Percentiles rank a stretch among this genome's conserved stretches.
Evolutionary conservation across 2,888 invertebrate genomes (phyloP).

Genomic region (Drosophila nigricruria): DNA sequence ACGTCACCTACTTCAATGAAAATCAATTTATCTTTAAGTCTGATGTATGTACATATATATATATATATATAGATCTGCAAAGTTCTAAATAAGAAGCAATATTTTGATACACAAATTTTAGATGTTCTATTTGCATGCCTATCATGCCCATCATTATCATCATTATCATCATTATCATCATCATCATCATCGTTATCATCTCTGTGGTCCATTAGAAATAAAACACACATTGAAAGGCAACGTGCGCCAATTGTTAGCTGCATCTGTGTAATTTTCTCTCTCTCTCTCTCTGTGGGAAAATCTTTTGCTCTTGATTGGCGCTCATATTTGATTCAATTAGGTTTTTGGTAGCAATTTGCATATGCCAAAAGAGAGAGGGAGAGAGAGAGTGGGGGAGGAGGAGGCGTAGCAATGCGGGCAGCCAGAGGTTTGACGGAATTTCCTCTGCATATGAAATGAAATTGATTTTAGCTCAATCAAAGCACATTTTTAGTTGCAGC

Average conservation of each 20-base stretch:
- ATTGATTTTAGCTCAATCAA: constrained; percentile 29
- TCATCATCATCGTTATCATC: constrained; percentile 7
- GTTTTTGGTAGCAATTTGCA: constrained; percentile 49
- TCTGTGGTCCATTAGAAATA: constrained; percentile 47
- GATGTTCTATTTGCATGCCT: constrained; percentile 13
- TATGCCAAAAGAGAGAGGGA: not conserved
- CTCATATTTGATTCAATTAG: constrained; percentile 63
- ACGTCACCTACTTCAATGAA: not conserved
- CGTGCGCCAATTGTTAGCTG: constrained; percentile 61
- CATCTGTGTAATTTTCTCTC: constrained; percentile 8
- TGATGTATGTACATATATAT: constrained; percentile 1
- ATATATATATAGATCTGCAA: not conserved
- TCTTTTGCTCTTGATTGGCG: constrained; percentile 66
- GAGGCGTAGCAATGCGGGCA: not conserved
- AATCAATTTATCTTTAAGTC: constrained; percentile 16
- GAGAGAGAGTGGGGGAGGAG: not conserved
- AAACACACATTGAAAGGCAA: constrained; percentile 50
- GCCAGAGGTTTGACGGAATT: not conserved
- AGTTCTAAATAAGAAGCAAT: constrained; percentile 4
- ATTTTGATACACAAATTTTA: constrained; percentile 33
- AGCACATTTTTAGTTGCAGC: constrained; percentile 18
- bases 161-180: constrained; percentile 7
- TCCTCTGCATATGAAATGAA: constrained; percentile 21
- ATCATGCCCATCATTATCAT: constrained; percentile 20
- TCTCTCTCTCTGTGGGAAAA: constrained; percentile 39